Percentiles rank a stretch among this genome's conserved stretches.
phyloP scores from a whole-genome alignment of 2,113 vertebrate species.

The Carassius carassius region DNA sequence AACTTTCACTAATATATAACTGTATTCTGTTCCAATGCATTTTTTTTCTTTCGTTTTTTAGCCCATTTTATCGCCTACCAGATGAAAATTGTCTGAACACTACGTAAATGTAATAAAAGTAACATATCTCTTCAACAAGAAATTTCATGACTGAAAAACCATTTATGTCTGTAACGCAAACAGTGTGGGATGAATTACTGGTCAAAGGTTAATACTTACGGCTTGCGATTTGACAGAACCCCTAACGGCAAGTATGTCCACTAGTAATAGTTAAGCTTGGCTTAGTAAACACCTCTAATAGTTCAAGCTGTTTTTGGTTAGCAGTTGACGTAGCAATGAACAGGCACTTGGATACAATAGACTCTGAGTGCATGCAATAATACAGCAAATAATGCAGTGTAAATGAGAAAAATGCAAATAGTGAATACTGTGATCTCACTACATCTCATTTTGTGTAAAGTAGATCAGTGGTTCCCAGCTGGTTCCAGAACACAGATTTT shows the following conservation, averaged over 20 bases:
- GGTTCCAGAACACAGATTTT: conserved; percentile 2
- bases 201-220: background rate
- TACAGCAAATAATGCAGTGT: conserved; percentile 1
- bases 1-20: too few species aligned
- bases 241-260: background rate
- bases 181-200: background rate
- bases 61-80: background rate
- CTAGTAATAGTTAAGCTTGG: background rate
- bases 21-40: too few species aligned
- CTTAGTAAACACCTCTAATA: background rate
- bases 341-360: background rate
- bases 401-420: background rate
- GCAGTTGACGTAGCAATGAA: background rate
- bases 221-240: background rate
- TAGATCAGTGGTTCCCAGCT: background rate
- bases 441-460: background rate
- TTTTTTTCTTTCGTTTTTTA: background rate
- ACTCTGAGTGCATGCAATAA: background rate
- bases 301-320: background rate
- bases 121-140: background rate
- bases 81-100: background rate
- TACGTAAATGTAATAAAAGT: background rate
- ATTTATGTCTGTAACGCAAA: conserved; percentile 1
- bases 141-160: background rate
- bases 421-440: background rate